Percentiles rank a stretch among this genome's conserved stretches.
Evolutionary conservation across 1,140 invertebrate genomes (phyloP).

Genomic region (Drosophila virilis): DNA sequence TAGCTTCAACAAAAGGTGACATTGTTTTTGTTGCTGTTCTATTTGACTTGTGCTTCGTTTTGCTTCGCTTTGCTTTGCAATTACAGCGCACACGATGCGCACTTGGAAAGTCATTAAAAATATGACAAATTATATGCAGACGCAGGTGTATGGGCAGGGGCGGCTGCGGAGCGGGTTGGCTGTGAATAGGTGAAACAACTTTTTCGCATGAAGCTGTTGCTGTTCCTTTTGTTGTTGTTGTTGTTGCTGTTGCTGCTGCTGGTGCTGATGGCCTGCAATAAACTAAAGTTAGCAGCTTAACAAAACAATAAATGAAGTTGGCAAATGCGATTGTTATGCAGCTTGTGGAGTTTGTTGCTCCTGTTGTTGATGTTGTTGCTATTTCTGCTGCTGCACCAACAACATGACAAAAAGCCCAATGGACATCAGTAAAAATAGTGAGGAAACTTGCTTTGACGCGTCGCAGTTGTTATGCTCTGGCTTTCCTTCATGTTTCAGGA

Average conservation of each 20-base stretch:
- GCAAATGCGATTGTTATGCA: conserved; percentile 79
- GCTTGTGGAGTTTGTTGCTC: conserved; percentile 8
- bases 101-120: conserved; percentile 80
- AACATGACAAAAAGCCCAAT: conserved; percentile 39
- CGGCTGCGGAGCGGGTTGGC: neutral
- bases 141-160: neutral
- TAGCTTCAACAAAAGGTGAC: conserved; percentile 52
- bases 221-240: conserved; percentile 17
- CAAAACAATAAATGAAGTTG: conserved; percentile 82
- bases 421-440: conserved; percentile 26
- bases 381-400: conserved; percentile 8
- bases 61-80: conserved; percentile 55
- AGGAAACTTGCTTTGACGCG: neutral
- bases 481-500: no score
- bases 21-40: conserved; percentile 14
- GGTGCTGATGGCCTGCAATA: conserved; percentile 58
- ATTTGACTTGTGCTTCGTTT: conserved; percentile 23
- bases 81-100: conserved; percentile 59
- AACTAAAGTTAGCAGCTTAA: conserved; percentile 82
- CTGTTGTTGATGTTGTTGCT: neutral
- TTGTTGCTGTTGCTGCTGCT: conserved; percentile 7
- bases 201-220: conserved; percentile 33
- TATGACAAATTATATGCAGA: conserved; percentile 76
- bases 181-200: conserved; percentile 14
- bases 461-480: conserved; percentile 25